Percentiles rank a stretch among this genome's conserved stretches.
These are phyloP conservation scores for Theropithecus gelada DNA, from an alignment of 2,113 vertebrate species.

Conservation along the genomic window DNA sequence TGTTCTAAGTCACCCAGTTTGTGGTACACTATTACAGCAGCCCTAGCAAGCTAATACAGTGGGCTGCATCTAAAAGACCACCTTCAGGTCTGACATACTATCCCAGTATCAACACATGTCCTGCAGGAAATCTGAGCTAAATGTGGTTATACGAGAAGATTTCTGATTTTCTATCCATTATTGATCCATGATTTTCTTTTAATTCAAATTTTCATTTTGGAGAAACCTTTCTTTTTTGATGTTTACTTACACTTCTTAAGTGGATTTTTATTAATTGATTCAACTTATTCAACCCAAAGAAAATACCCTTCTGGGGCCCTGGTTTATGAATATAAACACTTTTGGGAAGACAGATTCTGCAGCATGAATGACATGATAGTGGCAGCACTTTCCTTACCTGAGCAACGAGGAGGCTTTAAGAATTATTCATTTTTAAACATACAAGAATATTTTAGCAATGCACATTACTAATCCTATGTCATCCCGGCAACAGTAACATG, in stretches of 20 bases:
- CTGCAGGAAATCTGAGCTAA: not conserved
- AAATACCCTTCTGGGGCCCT: not conserved
- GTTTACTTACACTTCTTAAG: not conserved
- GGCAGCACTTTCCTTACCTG: not conserved
- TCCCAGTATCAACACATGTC: not conserved
- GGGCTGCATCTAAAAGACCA: not conserved
- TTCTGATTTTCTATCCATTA: conserved; percentile 1
- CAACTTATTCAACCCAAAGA: not conserved
- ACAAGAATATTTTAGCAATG: not conserved
- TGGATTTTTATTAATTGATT: not conserved
- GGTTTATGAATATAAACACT: not conserved
- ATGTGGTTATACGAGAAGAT: not conserved
- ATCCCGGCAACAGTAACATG: not conserved
- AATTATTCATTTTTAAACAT: conserved; percentile 19
- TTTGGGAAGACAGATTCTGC: not conserved
- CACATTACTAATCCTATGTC: not conserved
- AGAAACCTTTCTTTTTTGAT: not conserved
- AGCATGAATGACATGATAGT: not conserved
- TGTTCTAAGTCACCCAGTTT: not conserved
- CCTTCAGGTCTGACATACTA: not conserved
- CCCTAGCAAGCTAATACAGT: not conserved
- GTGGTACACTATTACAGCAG: not conserved
- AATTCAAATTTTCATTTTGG: not conserved
- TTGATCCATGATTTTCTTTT: not conserved
- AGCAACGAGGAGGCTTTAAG: not conserved